Evolutionary conservation across 1,140 invertebrate species (phyloP).

Genomic region (Cyclina sinensis): DNA sequence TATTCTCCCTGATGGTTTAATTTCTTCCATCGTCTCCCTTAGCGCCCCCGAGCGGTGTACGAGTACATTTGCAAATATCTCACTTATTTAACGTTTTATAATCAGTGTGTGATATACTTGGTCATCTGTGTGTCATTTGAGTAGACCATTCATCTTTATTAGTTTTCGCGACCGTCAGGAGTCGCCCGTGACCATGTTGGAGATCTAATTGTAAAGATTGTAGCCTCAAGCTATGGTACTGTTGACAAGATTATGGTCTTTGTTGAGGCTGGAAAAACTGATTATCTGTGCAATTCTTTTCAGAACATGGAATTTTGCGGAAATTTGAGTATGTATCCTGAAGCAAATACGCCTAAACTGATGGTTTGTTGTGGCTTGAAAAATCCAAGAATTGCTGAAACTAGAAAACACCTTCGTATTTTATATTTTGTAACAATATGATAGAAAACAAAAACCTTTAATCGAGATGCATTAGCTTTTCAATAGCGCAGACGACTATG

Average conservation of each 20-base stretch:
- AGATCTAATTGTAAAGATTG: slow-evolving; percentile 16
- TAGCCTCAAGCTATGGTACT: neutral
- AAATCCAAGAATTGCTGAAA: too few species aligned
- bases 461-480: too few species aligned
- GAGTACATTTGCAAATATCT: slow-evolving; percentile 38
- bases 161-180: slow-evolving; percentile 15
- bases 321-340: slow-evolving; percentile 4
- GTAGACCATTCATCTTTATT: slow-evolving; percentile 42
- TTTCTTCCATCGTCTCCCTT: neutral
- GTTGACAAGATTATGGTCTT: slow-evolving; percentile 31
- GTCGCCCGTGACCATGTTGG: slow-evolving; percentile 6
- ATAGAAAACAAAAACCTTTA: too few species aligned
- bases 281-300: neutral
- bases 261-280: neutral
- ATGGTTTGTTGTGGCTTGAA: too few species aligned
- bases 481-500: too few species aligned
- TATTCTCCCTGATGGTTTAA: neutral
- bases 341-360: too few species aligned
- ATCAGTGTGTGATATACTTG: slow-evolving; percentile 19
- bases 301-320: neutral
- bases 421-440: too few species aligned
- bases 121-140: neutral
- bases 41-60: neutral
- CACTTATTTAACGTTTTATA: slow-evolving; percentile 56
- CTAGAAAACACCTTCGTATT: too few species aligned